Percentiles rank a stretch among this genome's conserved stretches.
Conservation (phyloP, 2,797 vertebrate species). For the Sylvilagus floridanus region DNA sequence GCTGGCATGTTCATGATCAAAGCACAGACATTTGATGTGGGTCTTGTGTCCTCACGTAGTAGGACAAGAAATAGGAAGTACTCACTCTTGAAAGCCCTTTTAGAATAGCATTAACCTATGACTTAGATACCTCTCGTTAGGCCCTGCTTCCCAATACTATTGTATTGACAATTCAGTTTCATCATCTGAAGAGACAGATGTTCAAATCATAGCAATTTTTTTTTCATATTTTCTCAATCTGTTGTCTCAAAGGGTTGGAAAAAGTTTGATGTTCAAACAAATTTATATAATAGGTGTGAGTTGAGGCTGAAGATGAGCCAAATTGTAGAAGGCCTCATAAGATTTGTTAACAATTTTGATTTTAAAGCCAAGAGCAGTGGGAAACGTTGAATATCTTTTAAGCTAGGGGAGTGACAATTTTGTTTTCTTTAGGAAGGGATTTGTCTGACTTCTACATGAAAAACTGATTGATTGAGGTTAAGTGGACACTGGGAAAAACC, state of each 20-base stretch:
- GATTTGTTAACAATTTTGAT: slow-evolving; percentile 41
- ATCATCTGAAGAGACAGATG: background rate
- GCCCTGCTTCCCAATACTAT: background rate
- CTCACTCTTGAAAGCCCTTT: background rate
- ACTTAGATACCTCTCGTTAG: background rate
- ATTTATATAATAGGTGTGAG: slow-evolving; percentile 3
- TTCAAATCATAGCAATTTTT: background rate
- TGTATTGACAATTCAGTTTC: background rate
- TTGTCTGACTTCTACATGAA: slow-evolving; percentile 36
- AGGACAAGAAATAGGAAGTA: background rate
- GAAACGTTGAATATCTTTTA: background rate
- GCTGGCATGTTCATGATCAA: background rate
- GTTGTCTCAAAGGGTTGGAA: background rate
- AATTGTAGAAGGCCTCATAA: background rate
- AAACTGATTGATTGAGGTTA: background rate
- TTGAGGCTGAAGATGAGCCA: slow-evolving; percentile 38
- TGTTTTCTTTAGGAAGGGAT: slow-evolving; percentile 43
- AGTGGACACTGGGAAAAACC: slow-evolving; percentile 34
- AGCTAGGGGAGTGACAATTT: background rate
- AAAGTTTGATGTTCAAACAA: slow-evolving; percentile 21
- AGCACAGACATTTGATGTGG: background rate
- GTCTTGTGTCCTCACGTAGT: background rate
- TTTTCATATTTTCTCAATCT: background rate
- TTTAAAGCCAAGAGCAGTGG: background rate
- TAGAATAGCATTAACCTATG: background rate